These are phyloP conservation scores for Aegithalos caudatus DNA, from an alignment of 2,113 vertebrate genomes.

Conservation along the genomic window DNA sequence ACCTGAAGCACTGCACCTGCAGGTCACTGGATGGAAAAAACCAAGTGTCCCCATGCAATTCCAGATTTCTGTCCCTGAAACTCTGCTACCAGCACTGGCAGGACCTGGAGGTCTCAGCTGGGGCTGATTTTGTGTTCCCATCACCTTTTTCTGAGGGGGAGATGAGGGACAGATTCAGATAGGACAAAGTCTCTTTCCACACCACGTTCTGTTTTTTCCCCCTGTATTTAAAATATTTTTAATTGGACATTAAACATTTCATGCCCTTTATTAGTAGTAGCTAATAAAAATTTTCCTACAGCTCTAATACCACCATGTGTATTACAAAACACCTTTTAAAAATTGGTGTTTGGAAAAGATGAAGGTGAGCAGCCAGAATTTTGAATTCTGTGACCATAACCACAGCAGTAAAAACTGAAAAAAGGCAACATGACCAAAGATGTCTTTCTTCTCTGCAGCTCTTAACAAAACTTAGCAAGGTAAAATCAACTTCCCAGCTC, in stretches of 20 bases:
- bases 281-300: not conserved
- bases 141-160: not conserved
- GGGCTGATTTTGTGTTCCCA: not conserved
- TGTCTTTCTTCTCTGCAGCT: slow-evolving; percentile 73
- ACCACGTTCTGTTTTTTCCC: not conserved
- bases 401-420: slow-evolving; percentile 77
- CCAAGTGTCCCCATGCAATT: not conserved
- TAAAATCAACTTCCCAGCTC: not conserved
- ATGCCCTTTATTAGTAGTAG: not conserved
- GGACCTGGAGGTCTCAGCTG: not conserved
- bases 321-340: not conserved
- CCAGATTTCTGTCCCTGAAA: not conserved
- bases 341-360: slow-evolving; percentile 69
- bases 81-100: not conserved
- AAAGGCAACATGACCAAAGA: slow-evolving; percentile 74
- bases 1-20: not conserved
- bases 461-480: slow-evolving; percentile 66
- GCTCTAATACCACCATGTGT: not conserved
- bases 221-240: not conserved
- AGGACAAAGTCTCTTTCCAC: not conserved
- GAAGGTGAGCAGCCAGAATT: slow-evolving; percentile 48
- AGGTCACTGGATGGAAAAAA: not conserved
- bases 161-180: not conserved
- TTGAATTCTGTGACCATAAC: slow-evolving; percentile 67
- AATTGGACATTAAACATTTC: not conserved